These are phyloP conservation scores for Heloderma charlesbogerti DNA, from an alignment of 2,113 vertebrate genomes.

Conservation along the genomic window DNA sequence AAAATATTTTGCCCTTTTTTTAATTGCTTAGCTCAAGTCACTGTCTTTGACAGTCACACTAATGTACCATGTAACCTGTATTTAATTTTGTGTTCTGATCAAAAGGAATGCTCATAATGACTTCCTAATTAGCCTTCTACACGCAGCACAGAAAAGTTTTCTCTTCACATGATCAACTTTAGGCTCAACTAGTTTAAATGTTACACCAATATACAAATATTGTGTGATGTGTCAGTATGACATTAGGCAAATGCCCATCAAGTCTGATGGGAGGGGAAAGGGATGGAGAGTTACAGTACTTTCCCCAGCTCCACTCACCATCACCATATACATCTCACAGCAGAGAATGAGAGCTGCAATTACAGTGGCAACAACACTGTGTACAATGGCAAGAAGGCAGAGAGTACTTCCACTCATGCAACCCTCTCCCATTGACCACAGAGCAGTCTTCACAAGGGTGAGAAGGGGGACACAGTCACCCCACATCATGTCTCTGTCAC, in stretches of 20 bases:
- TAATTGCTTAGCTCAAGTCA: conserved; percentile 73
- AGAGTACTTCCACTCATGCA: neutral
- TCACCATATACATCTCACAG: neutral
- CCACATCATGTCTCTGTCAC: no score
- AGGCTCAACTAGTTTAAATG: neutral
- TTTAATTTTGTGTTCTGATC: conserved; percentile 68
- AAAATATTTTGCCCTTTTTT: conserved; percentile 72
- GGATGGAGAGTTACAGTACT: neutral
- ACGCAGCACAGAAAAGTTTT: conserved; percentile 23
- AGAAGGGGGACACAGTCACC: neutral
- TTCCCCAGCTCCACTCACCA: neutral
- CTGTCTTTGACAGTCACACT: conserved; percentile 69
- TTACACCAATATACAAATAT: neutral
- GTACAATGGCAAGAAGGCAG: neutral
- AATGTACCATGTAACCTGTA: conserved; percentile 72
- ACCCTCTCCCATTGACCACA: neutral
- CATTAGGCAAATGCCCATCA: neutral
- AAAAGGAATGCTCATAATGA: conserved; percentile 50
- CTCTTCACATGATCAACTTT: conserved; percentile 20
- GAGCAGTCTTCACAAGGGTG: neutral
- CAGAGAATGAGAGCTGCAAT: neutral
- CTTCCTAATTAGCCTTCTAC: conserved; percentile 55
- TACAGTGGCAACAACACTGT: neutral
- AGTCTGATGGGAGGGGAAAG: neutral
- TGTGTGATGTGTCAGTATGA: neutral